Conservation (phyloP, 2,888 invertebrate species). For the Epiblema foenella region DNA sequence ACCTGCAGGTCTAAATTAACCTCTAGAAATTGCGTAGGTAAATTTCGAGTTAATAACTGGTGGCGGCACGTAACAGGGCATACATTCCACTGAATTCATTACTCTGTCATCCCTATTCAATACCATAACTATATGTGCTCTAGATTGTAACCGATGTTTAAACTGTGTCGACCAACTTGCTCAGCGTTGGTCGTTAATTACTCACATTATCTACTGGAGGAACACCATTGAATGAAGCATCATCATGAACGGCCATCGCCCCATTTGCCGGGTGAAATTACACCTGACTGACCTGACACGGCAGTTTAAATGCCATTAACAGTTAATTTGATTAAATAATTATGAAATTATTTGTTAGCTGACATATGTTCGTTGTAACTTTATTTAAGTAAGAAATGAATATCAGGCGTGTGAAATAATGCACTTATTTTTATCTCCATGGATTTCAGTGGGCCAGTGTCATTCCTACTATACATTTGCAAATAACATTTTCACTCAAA, state of each 20-base stretch:
- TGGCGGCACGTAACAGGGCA: slow-evolving; percentile 7
- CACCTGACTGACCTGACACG: background rate
- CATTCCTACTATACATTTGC: too few relatives aligned
- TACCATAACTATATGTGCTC: background rate
- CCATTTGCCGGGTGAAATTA: background rate
- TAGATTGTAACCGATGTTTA: slow-evolving; percentile 8
- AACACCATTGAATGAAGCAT: slow-evolving; percentile 4
- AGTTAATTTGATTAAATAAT: slow-evolving; percentile 15
- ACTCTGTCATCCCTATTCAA: slow-evolving; percentile 12
- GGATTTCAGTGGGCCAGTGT: too few relatives aligned
- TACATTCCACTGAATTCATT: slow-evolving; percentile 28
- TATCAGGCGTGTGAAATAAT: too few relatives aligned
- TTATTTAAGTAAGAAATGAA: background rate
- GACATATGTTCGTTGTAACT: background rate
- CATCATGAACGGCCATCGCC: slow-evolving; percentile 7
- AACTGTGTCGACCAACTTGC: slow-evolving; percentile 25
- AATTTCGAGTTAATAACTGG: slow-evolving; percentile 34
- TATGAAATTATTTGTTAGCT: slow-evolving; percentile 1
- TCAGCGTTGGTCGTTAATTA: slow-evolving; percentile 6
- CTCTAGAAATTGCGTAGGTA: slow-evolving; percentile 28
- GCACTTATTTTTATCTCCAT: too few relatives aligned
- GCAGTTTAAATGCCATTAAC: background rate
- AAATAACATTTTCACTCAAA: too few relatives aligned
- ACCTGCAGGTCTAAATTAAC: slow-evolving; percentile 28
- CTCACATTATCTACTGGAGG: background rate